These are phyloP conservation scores for Hypomesus transpacificus DNA, from an alignment of 2,113 vertebrate genomes.

Conservation along the genomic window DNA sequence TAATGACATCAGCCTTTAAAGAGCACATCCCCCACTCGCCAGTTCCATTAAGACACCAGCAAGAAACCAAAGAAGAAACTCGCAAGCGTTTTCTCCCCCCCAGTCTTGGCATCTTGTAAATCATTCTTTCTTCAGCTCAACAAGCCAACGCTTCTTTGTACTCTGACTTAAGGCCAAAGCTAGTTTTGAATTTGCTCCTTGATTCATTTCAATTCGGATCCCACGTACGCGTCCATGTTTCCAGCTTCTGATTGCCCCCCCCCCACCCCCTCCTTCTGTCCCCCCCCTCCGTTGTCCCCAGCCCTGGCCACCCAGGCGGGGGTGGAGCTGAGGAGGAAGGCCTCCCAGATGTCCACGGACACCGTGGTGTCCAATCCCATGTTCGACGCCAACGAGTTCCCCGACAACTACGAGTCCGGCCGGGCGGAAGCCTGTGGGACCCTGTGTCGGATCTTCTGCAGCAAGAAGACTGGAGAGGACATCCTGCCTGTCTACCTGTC, in stretches of 20 bases:
- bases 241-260: not conserved
- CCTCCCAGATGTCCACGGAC: conserved; percentile 87
- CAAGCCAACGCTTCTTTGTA: not conserved
- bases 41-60: too few relatives aligned
- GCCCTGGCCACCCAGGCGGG: conserved; percentile 84
- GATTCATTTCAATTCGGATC: not conserved
- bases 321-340: conserved; percentile 83
- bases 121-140: not conserved
- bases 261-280: conserved; percentile 3
- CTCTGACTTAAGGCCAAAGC: not conserved
- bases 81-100: not conserved
- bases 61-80: too few relatives aligned
- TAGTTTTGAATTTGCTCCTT: too few relatives aligned
- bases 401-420: conserved; percentile 88
- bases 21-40: too few relatives aligned
- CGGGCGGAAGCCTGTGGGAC: conserved; percentile 91
- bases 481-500: conserved; percentile 89
- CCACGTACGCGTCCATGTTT: not conserved
- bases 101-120: not conserved
- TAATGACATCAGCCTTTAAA: too few relatives aligned
- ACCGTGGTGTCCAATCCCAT: conserved; percentile 83
- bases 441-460: conserved; percentile 92
- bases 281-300: conserved; percentile 48
- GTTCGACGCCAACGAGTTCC: conserved; percentile 82
- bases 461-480: conserved; percentile 94